phyloP scores from a whole-genome alignment of 2,113 vertebrate genomes.

The Zootoca vivipara region DNA sequence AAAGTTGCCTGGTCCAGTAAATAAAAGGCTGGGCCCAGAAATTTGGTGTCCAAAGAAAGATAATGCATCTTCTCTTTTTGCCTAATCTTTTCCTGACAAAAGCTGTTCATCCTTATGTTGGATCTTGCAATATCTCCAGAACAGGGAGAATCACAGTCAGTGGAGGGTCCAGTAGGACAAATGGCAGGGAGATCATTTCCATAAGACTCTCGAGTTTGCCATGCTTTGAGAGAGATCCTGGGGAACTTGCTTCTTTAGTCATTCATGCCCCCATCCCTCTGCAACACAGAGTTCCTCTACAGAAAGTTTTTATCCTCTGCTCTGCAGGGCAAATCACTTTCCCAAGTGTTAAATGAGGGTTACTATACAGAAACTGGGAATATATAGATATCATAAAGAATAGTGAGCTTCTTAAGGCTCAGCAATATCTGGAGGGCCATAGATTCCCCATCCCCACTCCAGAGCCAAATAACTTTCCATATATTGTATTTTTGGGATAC shows the following conservation, averaged over 20 bases:
- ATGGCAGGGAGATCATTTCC: no score
- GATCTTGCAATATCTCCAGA: not conserved
- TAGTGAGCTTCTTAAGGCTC: not conserved
- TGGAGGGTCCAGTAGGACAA: no score
- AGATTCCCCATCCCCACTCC: no score
- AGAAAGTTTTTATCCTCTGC: not conserved
- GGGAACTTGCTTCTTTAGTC: not conserved
- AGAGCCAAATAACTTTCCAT: not conserved
- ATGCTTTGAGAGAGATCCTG: not conserved
- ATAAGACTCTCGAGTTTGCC: not conserved
- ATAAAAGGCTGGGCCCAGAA: not conserved
- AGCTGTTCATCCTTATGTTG: not conserved
- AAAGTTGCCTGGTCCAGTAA: not conserved
- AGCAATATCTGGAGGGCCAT: no score
- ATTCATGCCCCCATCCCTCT: not conserved
- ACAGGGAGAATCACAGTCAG: not conserved
- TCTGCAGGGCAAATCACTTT: not conserved
- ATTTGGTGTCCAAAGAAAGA: not conserved
- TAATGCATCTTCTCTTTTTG: not conserved
- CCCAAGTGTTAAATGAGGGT: not conserved
- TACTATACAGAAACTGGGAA: not conserved
- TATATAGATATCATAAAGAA: not conserved
- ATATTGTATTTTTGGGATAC: not conserved
- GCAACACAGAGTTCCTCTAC: not conserved
- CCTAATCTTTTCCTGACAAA: not conserved